These are phyloP conservation scores for Athripsodes cinereus DNA, from an alignment of 2,888 invertebrate species.

Conservation along the genomic window DNA sequence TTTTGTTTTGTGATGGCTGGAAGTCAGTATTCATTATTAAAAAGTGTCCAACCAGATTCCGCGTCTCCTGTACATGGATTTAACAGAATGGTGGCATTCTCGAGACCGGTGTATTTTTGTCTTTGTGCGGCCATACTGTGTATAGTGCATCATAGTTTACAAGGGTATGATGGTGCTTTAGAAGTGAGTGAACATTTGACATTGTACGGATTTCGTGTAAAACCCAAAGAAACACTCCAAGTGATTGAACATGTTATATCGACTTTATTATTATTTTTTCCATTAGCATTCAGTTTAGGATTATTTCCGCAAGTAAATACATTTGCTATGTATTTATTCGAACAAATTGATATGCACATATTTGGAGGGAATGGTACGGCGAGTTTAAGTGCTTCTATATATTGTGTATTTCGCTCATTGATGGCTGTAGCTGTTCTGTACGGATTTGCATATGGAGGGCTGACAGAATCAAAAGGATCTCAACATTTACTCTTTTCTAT, in stretches of 20 bases:
- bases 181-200: conserved; percentile 34
- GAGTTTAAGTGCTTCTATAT: conserved; percentile 75
- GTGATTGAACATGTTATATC: conserved; percentile 69
- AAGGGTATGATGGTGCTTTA: conserved; percentile 30
- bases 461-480: conserved; percentile 76
- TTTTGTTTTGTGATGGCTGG: conserved; percentile 98
- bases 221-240: conserved; percentile 55
- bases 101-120: conserved; percentile 90
- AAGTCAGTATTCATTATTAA: conserved; percentile 93
- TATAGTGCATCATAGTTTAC: conserved; percentile 41
- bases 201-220: conserved; percentile 45
- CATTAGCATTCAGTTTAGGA: conserved; percentile 90
- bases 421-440: conserved; percentile 74
- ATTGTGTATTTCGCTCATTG: conserved; percentile 74
- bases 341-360: conserved; percentile 88
- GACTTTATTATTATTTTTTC: conserved; percentile 82
- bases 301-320: conserved; percentile 97
- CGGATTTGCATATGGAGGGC: conserved; percentile 81
- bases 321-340: conserved; percentile 91
- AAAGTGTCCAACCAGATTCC: conserved; percentile 98
- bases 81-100: conserved; percentile 90
- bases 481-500: conserved; percentile 93
- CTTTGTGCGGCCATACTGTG: conserved; percentile 60
- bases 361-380: conserved; percentile 87
- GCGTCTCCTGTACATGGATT: conserved; percentile 98